Evolutionary conservation across 2,113 vertebrate genomes (phyloP).

Genomic region (Petromus typicus): DNA sequence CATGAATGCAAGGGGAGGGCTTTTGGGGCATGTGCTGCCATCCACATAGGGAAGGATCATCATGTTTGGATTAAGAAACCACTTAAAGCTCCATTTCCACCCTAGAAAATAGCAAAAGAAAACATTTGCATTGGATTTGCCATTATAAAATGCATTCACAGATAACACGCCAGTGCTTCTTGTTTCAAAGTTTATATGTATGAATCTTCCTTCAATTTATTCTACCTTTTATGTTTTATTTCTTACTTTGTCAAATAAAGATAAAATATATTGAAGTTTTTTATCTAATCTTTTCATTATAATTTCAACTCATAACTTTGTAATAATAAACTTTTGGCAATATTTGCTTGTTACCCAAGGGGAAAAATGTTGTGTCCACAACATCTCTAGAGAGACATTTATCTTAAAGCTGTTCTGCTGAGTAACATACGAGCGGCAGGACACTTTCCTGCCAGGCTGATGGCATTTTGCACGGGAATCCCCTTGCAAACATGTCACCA

Average conservation of each 20-base stretch:
- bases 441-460: no score
- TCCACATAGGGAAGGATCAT: not conserved
- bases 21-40: not conserved
- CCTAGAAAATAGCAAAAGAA: not conserved
- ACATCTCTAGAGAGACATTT: no score
- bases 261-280: not conserved
- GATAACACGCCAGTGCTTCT: not conserved
- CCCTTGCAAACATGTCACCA: not conserved
- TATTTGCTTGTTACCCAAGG: fast-evolving
- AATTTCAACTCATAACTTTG: not conserved
- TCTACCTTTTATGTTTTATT: not conserved
- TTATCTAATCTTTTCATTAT: not conserved
- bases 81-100: not conserved
- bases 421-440: not conserved
- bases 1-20: not conserved
- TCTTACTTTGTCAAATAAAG: not conserved
- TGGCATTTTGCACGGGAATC: not conserved
- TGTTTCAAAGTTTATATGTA: not conserved
- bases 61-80: not conserved
- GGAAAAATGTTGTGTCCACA: fast-evolving
- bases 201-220: not conserved
- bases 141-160: not conserved
- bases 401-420: no score
- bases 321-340: not conserved
- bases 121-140: not conserved